These are phyloP conservation scores for Oceanodroma leucorhoa DNA, from an alignment of 2,797 vertebrate species.

Conservation along the genomic window DNA sequence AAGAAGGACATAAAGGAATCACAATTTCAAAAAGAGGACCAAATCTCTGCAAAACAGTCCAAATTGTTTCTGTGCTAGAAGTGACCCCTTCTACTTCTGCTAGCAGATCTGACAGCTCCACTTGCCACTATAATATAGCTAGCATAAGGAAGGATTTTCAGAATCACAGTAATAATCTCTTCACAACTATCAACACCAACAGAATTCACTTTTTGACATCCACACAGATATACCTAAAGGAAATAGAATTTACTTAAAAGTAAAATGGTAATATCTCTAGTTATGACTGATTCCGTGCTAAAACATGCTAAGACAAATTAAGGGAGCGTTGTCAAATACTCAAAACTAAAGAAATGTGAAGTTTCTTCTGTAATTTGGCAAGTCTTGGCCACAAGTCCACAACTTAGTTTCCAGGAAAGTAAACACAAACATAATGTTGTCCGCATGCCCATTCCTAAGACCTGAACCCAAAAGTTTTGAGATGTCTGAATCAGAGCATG, in stretches of 20 bases:
- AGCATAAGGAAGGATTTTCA: conserved; percentile 41
- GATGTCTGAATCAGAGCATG: not conserved
- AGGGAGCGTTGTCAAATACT: not conserved
- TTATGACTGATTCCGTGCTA: not conserved
- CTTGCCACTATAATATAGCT: conserved; percentile 26
- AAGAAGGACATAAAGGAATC: not conserved
- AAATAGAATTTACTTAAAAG: conserved; percentile 13
- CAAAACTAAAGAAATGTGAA: not conserved
- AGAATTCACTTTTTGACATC: conserved; percentile 40
- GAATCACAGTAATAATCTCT: conserved; percentile 63
- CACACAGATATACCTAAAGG: not conserved
- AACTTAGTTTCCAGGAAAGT: not conserved
- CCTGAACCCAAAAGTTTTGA: not conserved
- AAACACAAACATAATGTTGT: not conserved
- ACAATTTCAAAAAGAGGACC: conserved; percentile 20
- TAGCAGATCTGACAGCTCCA: conserved; percentile 44
- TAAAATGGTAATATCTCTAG: not conserved
- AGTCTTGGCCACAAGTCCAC: not conserved
- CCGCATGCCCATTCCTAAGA: not conserved
- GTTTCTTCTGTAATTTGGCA: not conserved
- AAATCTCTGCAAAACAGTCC: conserved; percentile 38
- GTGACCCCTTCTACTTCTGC: conserved; percentile 46
- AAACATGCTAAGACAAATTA: not conserved
- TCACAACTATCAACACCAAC: conserved; percentile 47
- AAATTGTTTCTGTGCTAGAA: conserved; percentile 49